These are phyloP conservation scores for Echinometra lucunter DNA, from an alignment of 53 echinoderm and acorn worm species.

Conservation along the genomic window DNA sequence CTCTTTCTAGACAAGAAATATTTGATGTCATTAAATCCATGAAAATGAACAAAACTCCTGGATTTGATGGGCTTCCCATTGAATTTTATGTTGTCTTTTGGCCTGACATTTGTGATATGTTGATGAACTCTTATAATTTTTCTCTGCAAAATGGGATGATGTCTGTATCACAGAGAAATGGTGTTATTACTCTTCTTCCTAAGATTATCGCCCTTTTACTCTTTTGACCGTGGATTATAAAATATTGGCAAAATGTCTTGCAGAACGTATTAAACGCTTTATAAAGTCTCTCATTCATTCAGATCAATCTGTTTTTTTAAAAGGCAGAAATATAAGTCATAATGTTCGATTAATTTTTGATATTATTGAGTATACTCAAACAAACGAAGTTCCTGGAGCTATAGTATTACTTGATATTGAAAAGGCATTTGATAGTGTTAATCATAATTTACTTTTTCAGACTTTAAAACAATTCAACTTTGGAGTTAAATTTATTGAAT, in stretches of 20 bases:
- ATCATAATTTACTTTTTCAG: too few species aligned
- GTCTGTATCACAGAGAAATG: too few species aligned
- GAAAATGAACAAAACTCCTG: too few species aligned
- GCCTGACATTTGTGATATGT: too few species aligned
- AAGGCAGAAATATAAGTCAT: conserved; percentile 56
- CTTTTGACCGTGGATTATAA: conserved; percentile 67
- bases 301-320: conserved; percentile 51
- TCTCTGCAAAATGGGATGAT: too few species aligned
- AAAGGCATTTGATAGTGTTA: too few species aligned
- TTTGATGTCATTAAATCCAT: too few species aligned
- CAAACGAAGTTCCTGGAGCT: conserved; percentile 46
- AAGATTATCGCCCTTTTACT: conserved; percentile 62
- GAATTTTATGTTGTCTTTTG: too few species aligned
- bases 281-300: conserved; percentile 55
- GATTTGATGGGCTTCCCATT: too few species aligned
- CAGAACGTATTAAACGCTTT: conserved; percentile 57
- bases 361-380: conserved; percentile 36
- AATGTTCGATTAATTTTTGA: too few species aligned
- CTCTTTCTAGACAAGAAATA: too few species aligned
- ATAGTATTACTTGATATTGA: not conserved
- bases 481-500: conserved; percentile 48
- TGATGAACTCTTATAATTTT: not conserved
- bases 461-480: too few species aligned
- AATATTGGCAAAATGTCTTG: conserved; percentile 62
- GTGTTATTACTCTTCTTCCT: not conserved